Evolutionary conservation across 1,140 invertebrate genomes (phyloP).

Genomic region (Camponotus floridanus): DNA sequence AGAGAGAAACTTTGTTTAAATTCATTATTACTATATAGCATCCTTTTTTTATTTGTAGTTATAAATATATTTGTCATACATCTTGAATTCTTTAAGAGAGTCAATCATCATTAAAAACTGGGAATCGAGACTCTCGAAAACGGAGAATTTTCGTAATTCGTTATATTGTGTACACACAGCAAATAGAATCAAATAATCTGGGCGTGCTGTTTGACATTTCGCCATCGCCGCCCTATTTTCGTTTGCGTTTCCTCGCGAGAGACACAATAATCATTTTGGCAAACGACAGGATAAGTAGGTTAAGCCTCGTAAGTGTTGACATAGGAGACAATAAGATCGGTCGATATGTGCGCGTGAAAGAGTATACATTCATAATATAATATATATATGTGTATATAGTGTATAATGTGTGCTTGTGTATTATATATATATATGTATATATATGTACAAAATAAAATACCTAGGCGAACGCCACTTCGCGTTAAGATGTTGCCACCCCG

Average conservation of each 20-base stretch:
- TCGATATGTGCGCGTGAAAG: constrained; percentile 33
- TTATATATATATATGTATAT: constrained; percentile 66
- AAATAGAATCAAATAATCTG: constrained; percentile 7
- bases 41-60: constrained; percentile 14
- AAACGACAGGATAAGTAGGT: constrained; percentile 44
- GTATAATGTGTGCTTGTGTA: constrained; percentile 29
- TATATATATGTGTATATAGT: constrained; percentile 67
- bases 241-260: constrained; percentile 40
- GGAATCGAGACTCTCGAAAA: neutral
- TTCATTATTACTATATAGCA: neutral
- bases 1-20: neutral
- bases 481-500: constrained; percentile 85
- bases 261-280: constrained; percentile 34
- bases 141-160: neutral
- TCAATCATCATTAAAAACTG: no score
- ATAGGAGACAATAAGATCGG: constrained; percentile 29
- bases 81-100: neutral
- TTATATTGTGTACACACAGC: constrained; percentile 10
- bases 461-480: constrained; percentile 83
- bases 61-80: constrained; percentile 15
- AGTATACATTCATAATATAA: constrained; percentile 44
- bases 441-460: constrained; percentile 77
- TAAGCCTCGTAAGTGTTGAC: constrained; percentile 53
- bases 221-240: constrained; percentile 28
- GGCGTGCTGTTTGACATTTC: constrained; percentile 34